Conservation (phyloP, 2,113 vertebrate species). For the Petrocephalus zakoni region DNA sequence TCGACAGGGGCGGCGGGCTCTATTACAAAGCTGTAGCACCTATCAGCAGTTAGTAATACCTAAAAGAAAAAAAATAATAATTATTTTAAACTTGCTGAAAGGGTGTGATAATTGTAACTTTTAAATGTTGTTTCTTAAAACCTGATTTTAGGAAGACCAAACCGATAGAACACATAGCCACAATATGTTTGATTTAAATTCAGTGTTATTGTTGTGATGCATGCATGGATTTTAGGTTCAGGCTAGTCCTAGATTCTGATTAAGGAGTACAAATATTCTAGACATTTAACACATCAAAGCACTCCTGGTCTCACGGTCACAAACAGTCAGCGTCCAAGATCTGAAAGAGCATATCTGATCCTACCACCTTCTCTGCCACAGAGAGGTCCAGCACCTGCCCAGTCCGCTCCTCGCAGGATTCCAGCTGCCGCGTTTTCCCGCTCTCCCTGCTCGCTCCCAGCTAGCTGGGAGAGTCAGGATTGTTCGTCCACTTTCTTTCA, state of each 20-base stretch:
- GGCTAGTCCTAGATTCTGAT: neutral
- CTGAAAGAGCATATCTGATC: neutral
- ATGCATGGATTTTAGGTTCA: neutral
- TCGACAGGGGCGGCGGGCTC: neutral
- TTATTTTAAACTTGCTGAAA: neutral
- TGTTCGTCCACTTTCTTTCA: slow-evolving; percentile 78
- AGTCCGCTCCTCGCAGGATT: slow-evolving; percentile 60
- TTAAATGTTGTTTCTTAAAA: neutral
- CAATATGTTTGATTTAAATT: neutral
- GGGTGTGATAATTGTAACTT: neutral
- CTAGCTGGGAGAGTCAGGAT: slow-evolving; percentile 80
- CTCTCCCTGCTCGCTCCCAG: slow-evolving; percentile 71
- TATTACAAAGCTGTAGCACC: neutral
- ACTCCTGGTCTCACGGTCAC: neutral
- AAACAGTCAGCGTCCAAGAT: neutral
- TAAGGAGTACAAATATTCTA: neutral
- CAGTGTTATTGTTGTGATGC: neutral
- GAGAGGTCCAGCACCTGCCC: slow-evolving; percentile 32
- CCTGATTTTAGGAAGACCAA: neutral
- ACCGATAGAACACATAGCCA: neutral
- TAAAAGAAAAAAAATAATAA: neutral
- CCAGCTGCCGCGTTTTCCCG: slow-evolving; percentile 81
- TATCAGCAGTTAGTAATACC: neutral
- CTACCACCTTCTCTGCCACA: slow-evolving; percentile 44
- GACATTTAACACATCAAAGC: neutral